Percentiles rank a stretch among this genome's conserved stretches.
phyloP scores from a whole-genome alignment of 1,140 invertebrate species.

The Trypoxylus dichotomus region DNA sequence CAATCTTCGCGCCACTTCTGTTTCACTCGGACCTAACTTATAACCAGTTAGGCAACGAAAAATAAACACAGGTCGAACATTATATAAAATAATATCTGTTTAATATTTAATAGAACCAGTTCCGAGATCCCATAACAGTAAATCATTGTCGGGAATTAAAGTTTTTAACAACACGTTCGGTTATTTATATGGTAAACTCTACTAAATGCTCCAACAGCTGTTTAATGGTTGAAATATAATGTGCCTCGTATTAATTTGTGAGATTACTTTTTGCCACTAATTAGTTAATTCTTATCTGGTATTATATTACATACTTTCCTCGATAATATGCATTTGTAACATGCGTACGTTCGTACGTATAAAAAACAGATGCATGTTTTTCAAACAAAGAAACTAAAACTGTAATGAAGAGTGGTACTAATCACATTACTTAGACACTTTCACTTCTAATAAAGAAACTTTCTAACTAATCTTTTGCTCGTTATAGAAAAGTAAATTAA shows the following conservation, averaged over 20 bases:
- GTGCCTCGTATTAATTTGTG: slow-evolving; percentile 47
- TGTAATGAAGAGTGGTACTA: too few relatives aligned
- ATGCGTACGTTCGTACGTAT: not conserved
- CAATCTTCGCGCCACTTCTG: slow-evolving; percentile 39
- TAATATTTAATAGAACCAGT: slow-evolving; percentile 51
- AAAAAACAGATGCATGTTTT: not conserved
- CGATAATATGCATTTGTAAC: not conserved
- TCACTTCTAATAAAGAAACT: too few relatives aligned
- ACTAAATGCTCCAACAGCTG: slow-evolving; percentile 43
- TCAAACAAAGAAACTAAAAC: too few relatives aligned
- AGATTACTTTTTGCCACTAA: slow-evolving; percentile 50
- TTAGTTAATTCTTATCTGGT: slow-evolving; percentile 29
- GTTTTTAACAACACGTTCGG: slow-evolving; percentile 42
- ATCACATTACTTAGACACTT: too few relatives aligned
- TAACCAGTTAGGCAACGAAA: slow-evolving; percentile 40
- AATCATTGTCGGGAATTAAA: slow-evolving; percentile 50
- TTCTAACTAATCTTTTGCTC: too few relatives aligned
- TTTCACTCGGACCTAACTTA: slow-evolving; percentile 31
- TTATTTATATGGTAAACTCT: slow-evolving; percentile 46
- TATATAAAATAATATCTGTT: slow-evolving; percentile 51
- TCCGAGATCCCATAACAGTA: slow-evolving; percentile 44
- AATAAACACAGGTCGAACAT: slow-evolving; percentile 42
- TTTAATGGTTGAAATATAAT: slow-evolving; percentile 50
- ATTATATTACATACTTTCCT: not conserved
- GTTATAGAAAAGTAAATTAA: too few relatives aligned